Base-by-base conservation (phyloP, 2,797 vertebrate genomes). In the Poecilia picta region DNA sequence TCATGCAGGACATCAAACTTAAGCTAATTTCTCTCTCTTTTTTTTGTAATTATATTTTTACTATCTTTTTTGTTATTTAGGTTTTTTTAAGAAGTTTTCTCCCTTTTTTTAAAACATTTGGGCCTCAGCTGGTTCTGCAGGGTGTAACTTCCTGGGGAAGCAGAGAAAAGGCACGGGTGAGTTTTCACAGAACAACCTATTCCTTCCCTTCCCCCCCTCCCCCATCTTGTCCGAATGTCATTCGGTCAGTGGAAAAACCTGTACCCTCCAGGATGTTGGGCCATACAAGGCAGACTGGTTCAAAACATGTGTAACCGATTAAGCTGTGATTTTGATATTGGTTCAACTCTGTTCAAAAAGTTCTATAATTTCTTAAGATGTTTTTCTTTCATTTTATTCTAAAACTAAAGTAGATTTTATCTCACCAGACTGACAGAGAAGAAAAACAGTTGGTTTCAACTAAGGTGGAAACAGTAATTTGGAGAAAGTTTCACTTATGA, bases 131-230 rank as follows among this genome's bases (percentile, higher is more conserved):
- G 97, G 97, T 97, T 95, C 97, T 98, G 97, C 95, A 94, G 96
- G 97, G 96, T 94, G 93, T 94, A 92, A 96, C 97, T 98, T 99
- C 97, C 97, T 97, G 97, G 97, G 95, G 97, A 99, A 98, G 97
- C 92, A 91, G 93, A 95, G 85, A 91, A 73, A 95, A 91, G 95
- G 97, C 97, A 92, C 97, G 95, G 98, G 98, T 99, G 94, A 98
- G 98, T 98, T 97, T 96, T 93, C 55, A 79, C 78, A 75, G 77
- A 51, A 51, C 83, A 25, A 86, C 86, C 81, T 92, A 80, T 93
- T 92, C 88, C 85, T 72, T 90, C 79, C 51, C 73, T 81, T 73
- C 80, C 80, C 1, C 0, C 33, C 45, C 59, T n/a, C 0, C 53
- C 46, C 46, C 51, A 51, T 70, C 82, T 84, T 75, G 74, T 85